A percentile compares a stretch with the other conserved stretches of the same genome.
Evolutionary conservation across 1,140 invertebrate genomes (phyloP).

Genomic region (Mya arenaria): DNA sequence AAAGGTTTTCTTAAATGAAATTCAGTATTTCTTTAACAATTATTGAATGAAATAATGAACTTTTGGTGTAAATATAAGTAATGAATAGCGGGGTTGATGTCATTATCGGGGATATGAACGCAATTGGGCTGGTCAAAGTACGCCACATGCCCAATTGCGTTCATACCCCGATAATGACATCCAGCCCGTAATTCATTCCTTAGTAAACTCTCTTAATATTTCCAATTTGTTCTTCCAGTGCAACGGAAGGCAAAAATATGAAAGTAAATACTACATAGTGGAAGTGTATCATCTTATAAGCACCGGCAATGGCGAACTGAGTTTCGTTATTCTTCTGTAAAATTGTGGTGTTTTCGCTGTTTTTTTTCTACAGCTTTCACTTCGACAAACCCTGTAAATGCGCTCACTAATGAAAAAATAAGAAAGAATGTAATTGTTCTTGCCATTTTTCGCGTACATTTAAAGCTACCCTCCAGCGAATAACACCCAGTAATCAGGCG

Average conservation of each 20-base stretch:
- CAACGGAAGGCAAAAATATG: constrained; percentile 85
- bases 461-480: constrained; percentile 87
- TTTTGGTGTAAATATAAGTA: too few relatives aligned
- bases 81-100: too few relatives aligned
- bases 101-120: too few relatives aligned
- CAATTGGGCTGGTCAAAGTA: too few relatives aligned
- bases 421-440: constrained; percentile 53
- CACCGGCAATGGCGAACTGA: constrained; percentile 79
- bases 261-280: constrained; percentile 86
- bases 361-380: constrained; percentile 45
- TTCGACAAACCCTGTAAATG: constrained; percentile 64
- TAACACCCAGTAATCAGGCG: constrained; percentile 89
- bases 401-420: constrained; percentile 50
- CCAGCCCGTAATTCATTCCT: too few relatives aligned
- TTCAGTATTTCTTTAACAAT: too few relatives aligned
- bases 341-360: not conserved
- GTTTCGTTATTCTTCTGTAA: constrained; percentile 37
- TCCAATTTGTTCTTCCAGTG: too few relatives aligned
- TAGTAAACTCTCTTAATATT: too few relatives aligned
- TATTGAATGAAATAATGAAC: too few relatives aligned
- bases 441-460: constrained; percentile 84
- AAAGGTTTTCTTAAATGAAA: too few relatives aligned
- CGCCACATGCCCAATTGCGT: too few relatives aligned
- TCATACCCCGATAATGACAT: too few relatives aligned
- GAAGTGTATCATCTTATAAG: constrained; percentile 85